Evolutionary conservation across 2,888 invertebrate species (phyloP).

Genomic region (Strigamia crassipes): DNA sequence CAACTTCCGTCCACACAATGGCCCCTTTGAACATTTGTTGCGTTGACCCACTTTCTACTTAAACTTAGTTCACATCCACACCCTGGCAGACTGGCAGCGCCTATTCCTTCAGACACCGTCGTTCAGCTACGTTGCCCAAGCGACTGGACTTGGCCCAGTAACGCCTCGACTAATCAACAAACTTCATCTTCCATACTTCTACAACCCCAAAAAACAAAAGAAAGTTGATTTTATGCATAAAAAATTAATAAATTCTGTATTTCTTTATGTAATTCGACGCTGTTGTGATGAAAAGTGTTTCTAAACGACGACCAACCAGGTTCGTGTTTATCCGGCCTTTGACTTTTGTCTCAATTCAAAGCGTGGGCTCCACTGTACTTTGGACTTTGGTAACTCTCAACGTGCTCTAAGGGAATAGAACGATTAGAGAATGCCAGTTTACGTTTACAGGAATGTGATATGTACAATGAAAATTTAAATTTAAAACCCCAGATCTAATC

Average conservation of each 20-base stretch:
- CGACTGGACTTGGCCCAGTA: constrained; percentile 5
- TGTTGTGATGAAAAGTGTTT: not conserved
- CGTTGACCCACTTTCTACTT: not conserved
- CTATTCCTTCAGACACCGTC: not conserved
- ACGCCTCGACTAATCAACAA: constrained; percentile 13
- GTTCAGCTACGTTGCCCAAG: constrained; percentile 2
- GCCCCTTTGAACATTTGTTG: not conserved
- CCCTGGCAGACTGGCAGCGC: constrained; percentile 10
- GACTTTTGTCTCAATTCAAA: not conserved
- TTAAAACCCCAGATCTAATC: not conserved
- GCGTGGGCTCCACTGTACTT: not conserved
- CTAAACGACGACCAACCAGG: not conserved
- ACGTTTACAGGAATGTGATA: not conserved
- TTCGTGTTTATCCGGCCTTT: not conserved
- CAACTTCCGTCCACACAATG: constrained; percentile 6
- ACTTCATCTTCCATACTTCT: not conserved
- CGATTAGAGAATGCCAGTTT: not conserved
- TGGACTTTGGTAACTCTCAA: not conserved
- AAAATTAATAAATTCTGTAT: not conserved
- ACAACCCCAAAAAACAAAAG: no score
- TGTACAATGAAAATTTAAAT: not conserved
- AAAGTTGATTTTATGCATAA: no score
- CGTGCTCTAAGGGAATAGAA: not conserved
- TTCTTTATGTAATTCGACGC: not conserved
- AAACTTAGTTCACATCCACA: constrained; percentile 12